Evolutionary conservation across 2,888 invertebrate species (phyloP), one percentile per base, ranked within the genome.

Genomic region (Melieria omissa): DNA sequence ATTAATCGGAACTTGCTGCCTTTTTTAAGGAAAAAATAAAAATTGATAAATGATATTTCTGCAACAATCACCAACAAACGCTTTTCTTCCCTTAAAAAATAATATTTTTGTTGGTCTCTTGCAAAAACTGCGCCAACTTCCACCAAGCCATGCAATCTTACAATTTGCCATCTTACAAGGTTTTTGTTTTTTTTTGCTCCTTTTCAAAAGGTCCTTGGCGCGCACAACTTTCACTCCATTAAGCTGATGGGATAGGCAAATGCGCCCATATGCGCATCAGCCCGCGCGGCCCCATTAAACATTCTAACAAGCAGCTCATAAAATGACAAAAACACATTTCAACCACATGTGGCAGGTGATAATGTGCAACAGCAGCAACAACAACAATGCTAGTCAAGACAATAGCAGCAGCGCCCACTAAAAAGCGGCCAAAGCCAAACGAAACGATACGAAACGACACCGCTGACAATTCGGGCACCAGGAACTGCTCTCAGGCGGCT

Each of bases 261-360:
- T 52, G 52, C 52, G 9, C 52, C 12, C 52, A 52, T 52, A 52
- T 52, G 52, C 14, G 5, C 14, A 5, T 12, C 8, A 52, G 0
- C 9, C 14, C 52, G 9, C 14, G 14, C 14, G 9, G 12, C 12
- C 52, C 5, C 9, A 52, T 9, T 52, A 14, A 52, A 52, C 4
- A 52, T 52, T 12, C 52, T 52, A 52, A 52, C 52, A 52, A 52
- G 52, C 12, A 52, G 66, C 69, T 62, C 54, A 49, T 71, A 73
- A 73, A 72, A 70, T 69, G 60, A 49, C 49, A 70, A 74, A 72
- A 70, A 64, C 65, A 14, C 65, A 71, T 74, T 71, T 71, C 16
- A 29, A 60, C 62, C 76, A 76, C 73, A 76, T 76, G 74, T 73
- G 74, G 69, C 77, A 76, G 76, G 75, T 77, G 75, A 77, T 76